phyloP scores from a whole-genome alignment of 1,140 invertebrate species.

The Microplitis mediator region DNA sequence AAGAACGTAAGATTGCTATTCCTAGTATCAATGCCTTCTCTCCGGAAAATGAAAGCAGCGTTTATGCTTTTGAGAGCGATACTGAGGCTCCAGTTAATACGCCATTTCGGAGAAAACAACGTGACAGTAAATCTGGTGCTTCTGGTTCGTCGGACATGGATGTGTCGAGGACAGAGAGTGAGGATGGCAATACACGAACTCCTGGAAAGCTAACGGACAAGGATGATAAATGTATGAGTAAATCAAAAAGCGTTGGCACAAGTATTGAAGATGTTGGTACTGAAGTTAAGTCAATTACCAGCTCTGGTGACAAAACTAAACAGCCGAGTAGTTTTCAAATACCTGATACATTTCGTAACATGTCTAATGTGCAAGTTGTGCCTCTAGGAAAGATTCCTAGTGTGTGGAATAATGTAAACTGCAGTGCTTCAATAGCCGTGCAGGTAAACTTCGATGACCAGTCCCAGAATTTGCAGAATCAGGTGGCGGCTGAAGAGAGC shows the following conservation, averaged over 20 bases:
- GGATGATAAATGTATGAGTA: not conserved
- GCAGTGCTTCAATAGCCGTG: conserved; percentile 66
- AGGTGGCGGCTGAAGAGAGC: conserved; percentile 29
- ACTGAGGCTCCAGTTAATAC: conserved; percentile 63
- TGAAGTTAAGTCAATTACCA: not conserved
- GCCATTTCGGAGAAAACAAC: conserved; percentile 64
- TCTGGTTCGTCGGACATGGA: conserved; percentile 16
- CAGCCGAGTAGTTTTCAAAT: conserved; percentile 49
- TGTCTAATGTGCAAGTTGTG: conserved; percentile 54
- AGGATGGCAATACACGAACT: conserved; percentile 13
- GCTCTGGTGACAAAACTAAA: conserved; percentile 13
- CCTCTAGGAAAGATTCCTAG: conserved; percentile 57
- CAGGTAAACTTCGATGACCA: conserved; percentile 64
- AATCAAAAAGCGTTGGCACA: conserved; percentile 19
- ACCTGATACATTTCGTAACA: conserved; percentile 52
- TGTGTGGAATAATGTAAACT: conserved; percentile 56
- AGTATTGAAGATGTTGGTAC: conserved; percentile 28
- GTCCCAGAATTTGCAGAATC: not conserved
- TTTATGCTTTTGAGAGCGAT: conserved; percentile 74
- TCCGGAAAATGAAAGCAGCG: conserved; percentile 72
- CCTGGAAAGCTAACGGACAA: not conserved
- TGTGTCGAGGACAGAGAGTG: not conserved
- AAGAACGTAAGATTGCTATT: conserved; percentile 53
- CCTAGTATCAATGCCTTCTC: conserved; percentile 70
- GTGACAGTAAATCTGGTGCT: conserved; percentile 43